Evolutionary conservation across 1,140 invertebrate species (phyloP).

Genomic region (Aphaenogaster ashmeadi): DNA sequence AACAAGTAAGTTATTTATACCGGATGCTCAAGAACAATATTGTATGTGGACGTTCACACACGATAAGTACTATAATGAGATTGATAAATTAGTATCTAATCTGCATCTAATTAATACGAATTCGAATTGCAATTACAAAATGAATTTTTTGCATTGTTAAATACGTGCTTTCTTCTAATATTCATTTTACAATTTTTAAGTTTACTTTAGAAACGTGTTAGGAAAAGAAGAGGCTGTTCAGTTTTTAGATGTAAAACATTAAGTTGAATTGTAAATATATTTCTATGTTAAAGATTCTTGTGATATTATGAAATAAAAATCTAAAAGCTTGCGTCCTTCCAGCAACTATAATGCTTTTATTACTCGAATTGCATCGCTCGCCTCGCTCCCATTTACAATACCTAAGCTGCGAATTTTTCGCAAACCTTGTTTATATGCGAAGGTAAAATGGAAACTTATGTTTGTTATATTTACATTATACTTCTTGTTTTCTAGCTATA

Average conservation of each 20-base stretch:
- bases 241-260: not conserved
- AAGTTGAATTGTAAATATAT: not conserved
- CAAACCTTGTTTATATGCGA: not conserved
- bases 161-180: not conserved
- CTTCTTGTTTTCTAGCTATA: not conserved
- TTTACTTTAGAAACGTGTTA: not conserved
- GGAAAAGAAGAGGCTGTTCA: not conserved
- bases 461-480: not conserved
- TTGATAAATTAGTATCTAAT: not conserved
- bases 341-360: not conserved
- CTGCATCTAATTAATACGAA: not conserved
- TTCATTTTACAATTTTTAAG: not conserved
- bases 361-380: not conserved
- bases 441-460: not conserved
- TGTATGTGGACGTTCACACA: no score
- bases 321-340: not conserved
- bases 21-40: not conserved
- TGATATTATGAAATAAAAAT: not conserved
- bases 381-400: constrained; percentile 28
- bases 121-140: not conserved
- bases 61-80: not conserved
- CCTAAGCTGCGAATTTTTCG: constrained; percentile 14
- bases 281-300: not conserved
- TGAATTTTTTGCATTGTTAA: not conserved
- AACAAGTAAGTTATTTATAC: not conserved